These are phyloP conservation scores for Nymphicus hollandicus DNA, from an alignment of 2,113 vertebrate genomes.

Conservation along the genomic window DNA sequence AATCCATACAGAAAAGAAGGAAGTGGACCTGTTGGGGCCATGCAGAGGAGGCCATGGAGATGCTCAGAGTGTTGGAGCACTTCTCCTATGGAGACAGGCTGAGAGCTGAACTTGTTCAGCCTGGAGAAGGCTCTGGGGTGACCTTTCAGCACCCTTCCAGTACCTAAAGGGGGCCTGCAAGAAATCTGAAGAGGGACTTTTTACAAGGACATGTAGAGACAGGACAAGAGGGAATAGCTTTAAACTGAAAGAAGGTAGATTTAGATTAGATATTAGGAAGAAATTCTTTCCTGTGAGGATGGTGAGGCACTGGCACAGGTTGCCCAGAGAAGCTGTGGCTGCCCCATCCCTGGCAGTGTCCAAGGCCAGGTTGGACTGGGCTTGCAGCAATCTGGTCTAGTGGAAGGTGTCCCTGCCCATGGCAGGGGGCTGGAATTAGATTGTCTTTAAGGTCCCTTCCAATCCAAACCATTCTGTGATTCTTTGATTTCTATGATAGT, in stretches of 20 bases:
- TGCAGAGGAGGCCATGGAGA: not conserved
- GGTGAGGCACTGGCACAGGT: not conserved
- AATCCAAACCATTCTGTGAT: not conserved
- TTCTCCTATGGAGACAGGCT: not conserved
- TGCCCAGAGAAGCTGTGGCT: not conserved
- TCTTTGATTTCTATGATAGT: not conserved
- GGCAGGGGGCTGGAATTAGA: not conserved
- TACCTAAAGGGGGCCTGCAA: not conserved
- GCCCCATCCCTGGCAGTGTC: not conserved
- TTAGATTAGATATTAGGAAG: not conserved
- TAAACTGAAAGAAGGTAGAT: not conserved
- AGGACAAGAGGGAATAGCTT: not conserved
- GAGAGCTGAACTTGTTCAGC: not conserved
- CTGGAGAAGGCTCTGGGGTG: not conserved
- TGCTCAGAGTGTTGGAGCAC: not conserved
- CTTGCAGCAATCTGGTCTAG: not conserved
- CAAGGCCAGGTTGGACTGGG: not conserved
- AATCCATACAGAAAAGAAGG: not conserved
- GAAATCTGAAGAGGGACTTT: not conserved
- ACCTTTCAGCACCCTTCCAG: not conserved
- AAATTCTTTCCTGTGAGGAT: not conserved
- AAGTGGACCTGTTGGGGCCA: not conserved
- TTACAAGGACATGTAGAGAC: not conserved
- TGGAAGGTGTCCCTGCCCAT: not conserved
- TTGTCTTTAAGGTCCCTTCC: not conserved